These are phyloP conservation scores for Thamnaconus septentrionalis DNA, from an alignment of 2,113 vertebrate species.

Conservation along the genomic window DNA sequence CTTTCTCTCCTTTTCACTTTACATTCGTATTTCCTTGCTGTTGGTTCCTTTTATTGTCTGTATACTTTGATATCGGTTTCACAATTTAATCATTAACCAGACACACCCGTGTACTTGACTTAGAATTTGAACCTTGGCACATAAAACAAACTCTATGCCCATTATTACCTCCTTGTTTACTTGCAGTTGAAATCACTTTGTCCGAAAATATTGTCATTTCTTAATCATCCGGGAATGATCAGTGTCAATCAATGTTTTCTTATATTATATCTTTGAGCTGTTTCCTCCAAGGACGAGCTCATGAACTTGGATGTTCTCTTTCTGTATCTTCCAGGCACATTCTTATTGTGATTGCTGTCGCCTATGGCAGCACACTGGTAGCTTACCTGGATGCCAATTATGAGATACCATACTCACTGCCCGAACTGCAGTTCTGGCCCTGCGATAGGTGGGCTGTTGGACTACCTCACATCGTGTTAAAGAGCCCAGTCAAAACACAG, in stretches of 20 bases:
- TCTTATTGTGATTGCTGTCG: constrained; percentile 85
- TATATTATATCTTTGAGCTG: neutral
- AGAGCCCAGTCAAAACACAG: constrained; percentile 45
- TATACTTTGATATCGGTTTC: neutral
- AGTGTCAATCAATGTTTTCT: too few species aligned
- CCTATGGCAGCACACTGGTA: constrained; percentile 80
- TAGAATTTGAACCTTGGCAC: too few species aligned
- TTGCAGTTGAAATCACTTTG: too few species aligned
- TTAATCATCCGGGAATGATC: too few species aligned
- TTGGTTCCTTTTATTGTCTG: neutral
- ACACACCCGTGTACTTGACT: neutral
- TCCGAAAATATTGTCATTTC: too few species aligned
- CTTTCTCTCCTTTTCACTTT: neutral
- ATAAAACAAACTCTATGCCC: too few species aligned
- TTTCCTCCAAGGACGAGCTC: neutral
- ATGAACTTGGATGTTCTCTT: constrained; percentile 1
- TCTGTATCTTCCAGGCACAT: constrained; percentile 82
- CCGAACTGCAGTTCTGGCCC: constrained; percentile 88
- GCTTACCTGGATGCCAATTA: constrained; percentile 81
- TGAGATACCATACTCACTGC: constrained; percentile 82
- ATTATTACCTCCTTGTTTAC: too few species aligned
- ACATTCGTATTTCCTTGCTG: neutral
- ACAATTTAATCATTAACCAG: neutral
- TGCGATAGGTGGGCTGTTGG: constrained; percentile 78
- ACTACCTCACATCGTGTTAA: constrained; percentile 83